Evolutionary conservation across 2,797 vertebrate genomes (phyloP).

Genomic region (Acipenser ruthenus): DNA sequence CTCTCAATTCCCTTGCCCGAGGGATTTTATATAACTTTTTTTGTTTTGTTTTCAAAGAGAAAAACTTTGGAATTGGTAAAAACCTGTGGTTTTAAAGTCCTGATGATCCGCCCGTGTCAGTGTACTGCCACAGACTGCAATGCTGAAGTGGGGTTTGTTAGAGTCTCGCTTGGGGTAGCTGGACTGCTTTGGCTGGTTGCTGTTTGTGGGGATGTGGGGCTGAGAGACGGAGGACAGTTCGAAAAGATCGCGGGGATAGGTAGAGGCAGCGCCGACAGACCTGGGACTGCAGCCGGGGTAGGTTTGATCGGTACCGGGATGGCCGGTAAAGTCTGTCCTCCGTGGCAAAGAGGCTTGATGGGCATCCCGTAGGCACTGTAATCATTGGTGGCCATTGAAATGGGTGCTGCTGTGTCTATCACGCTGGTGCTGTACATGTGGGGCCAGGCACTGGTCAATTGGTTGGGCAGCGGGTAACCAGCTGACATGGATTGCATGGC

Average conservation of each 20-base stretch:
- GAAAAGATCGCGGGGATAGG: constrained; percentile 87
- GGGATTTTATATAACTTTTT: constrained; percentile 38
- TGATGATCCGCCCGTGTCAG: constrained; percentile 58
- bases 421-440: constrained; percentile 87
- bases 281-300: constrained; percentile 77
- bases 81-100: constrained; percentile 30
- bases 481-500: constrained; percentile 90
- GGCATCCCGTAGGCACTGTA: constrained; percentile 89
- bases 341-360: constrained; percentile 89
- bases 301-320: constrained; percentile 95
- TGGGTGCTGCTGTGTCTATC: constrained; percentile 80
- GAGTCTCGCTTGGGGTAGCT: constrained; percentile 85
- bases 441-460: constrained; percentile 88
- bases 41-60: constrained; percentile 36
- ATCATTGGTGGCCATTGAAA: constrained; percentile 82
- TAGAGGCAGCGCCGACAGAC: constrained; percentile 74
- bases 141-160: constrained; percentile 76
- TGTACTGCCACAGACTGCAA: constrained; percentile 93
- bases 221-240: constrained; percentile 89
- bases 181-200: constrained; percentile 95
- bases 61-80: constrained; percentile 55
- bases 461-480: constrained; percentile 87
- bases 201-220: constrained; percentile 90
- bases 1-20: constrained; percentile 53
- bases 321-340: constrained; percentile 85